Evolutionary conservation across 30 jellyfish, hydroid and myxozoan genomes (phyloP).

Genomic region (Catostylus mosaicus): DNA sequence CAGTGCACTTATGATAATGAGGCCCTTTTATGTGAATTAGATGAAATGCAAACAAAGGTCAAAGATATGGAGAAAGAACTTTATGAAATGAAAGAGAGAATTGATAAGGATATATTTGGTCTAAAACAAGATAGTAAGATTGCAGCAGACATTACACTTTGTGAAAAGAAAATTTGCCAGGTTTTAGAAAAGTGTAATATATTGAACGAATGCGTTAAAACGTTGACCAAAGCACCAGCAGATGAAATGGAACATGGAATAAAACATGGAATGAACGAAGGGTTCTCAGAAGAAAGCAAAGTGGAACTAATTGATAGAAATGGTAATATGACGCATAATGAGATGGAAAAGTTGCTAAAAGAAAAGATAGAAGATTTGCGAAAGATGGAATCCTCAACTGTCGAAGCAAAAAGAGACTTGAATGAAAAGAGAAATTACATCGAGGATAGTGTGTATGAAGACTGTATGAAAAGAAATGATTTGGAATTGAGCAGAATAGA

Average conservation of each 20-base stretch:
- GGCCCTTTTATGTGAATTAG: neutral
- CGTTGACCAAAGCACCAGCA: neutral
- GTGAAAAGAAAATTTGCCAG: neutral
- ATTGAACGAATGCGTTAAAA: neutral
- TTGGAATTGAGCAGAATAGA: neutral
- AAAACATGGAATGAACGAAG: neutral
- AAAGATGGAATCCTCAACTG: neutral
- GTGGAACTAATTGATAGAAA: neutral
- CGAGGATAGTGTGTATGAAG: neutral
- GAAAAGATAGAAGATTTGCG: neutral
- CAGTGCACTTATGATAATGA: slow-evolving; percentile 1
- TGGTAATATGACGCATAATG: neutral
- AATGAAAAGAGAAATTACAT: neutral
- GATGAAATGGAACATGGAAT: too few relatives aligned
- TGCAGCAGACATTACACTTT: neutral
- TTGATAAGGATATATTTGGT: too few relatives aligned
- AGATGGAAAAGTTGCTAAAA: neutral
- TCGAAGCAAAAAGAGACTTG: neutral
- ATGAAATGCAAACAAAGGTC: neutral
- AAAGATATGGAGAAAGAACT: neutral
- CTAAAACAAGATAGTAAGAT: neutral
- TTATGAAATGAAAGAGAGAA: neutral
- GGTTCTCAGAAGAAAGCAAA: neutral
- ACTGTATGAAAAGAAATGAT: neutral
- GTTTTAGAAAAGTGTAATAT: neutral